phyloP scores from a whole-genome alignment of 1,140 invertebrate genomes.

The Varroa destructor region DNA sequence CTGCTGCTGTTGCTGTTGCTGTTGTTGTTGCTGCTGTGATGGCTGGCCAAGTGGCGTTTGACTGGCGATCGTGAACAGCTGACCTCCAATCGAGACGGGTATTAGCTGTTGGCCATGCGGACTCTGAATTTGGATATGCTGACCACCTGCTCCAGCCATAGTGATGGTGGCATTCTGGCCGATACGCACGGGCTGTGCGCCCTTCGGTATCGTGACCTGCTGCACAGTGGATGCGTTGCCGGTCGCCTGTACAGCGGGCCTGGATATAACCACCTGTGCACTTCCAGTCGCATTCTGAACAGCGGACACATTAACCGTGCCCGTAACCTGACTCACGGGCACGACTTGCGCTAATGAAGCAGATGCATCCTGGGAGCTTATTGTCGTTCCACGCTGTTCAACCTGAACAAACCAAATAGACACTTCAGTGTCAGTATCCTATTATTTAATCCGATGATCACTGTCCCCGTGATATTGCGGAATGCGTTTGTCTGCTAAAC shows the following conservation, averaged over 20 bases:
- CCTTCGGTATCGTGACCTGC: constrained; percentile 14
- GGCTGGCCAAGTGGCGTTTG: neutral
- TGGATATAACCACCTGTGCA: constrained; percentile 6
- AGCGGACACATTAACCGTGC: no score
- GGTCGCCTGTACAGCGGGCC: neutral
- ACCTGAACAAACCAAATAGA: no score
- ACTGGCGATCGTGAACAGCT: constrained; percentile 7
- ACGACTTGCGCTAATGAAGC: no score
- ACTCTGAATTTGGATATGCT: constrained; percentile 19
- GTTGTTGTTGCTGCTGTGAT: no score
- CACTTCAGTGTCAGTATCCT: no score
- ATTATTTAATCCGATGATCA: no score
- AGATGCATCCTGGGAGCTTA: no score
- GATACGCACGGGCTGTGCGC: constrained; percentile 19
- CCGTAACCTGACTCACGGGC: no score
- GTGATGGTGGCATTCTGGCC: constrained; percentile 21
- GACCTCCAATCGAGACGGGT: constrained; percentile 24
- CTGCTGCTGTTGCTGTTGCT: no score
- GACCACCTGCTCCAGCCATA: constrained; percentile 1
- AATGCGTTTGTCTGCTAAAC: no score
- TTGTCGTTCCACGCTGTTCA: no score
- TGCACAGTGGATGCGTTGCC: neutral
- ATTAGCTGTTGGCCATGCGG: constrained; percentile 13
- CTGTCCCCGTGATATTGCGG: no score
- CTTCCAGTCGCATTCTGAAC: neutral